Evolutionary conservation across 1,140 invertebrate species (phyloP), one percentile per base, ranked within the genome.

Genomic region (Danaus melanippus): DNA sequence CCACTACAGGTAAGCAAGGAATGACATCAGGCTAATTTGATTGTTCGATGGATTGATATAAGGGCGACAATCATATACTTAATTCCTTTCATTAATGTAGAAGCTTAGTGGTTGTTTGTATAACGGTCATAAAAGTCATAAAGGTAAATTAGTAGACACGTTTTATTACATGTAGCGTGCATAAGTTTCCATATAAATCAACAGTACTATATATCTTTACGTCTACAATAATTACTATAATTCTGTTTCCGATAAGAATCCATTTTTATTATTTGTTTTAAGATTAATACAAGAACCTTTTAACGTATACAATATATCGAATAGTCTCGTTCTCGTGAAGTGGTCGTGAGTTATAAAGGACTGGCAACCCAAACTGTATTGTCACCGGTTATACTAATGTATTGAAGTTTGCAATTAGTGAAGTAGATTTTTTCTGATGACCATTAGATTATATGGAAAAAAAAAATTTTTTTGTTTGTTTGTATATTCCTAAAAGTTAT

Each of bases 351-450:
- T 5, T 32, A 32, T 32, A 32, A 32, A 32, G 21, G 21, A 7
- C 42, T 56, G 11, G 46, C 48, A 49, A 32, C 21, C 21, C 21
- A 64, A 59, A 56, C 56, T 54, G 50, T 56, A 58, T 58, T 60
- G 54, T 54, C 53, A 51, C 54, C 61, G 42, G 42, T 42, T 56
- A 56, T 54, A 57, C 62, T 64, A 57, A 60, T 53, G 62, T 54
- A 60, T 64, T 58, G 58, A 17, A 60, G 62, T 64, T 60, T 64
- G 45, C 62, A 64, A 64, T 64, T 64, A 64, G 53, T 41, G 55
- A 59, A 64, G 58, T 47, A 44, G 42, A 45, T 53, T 43, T 10
- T n/a, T 44, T 44, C 12, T 1, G 12, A 44, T 42, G 49, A 42
- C 49, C 49, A 42, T 42, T 50, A 50, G 42, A 50, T 40, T 50